Evolutionary conservation across 2,797 vertebrate genomes (phyloP), one percentile per base, ranked within the genome.

Genomic region (Tachyglossus aculeatus): DNA sequence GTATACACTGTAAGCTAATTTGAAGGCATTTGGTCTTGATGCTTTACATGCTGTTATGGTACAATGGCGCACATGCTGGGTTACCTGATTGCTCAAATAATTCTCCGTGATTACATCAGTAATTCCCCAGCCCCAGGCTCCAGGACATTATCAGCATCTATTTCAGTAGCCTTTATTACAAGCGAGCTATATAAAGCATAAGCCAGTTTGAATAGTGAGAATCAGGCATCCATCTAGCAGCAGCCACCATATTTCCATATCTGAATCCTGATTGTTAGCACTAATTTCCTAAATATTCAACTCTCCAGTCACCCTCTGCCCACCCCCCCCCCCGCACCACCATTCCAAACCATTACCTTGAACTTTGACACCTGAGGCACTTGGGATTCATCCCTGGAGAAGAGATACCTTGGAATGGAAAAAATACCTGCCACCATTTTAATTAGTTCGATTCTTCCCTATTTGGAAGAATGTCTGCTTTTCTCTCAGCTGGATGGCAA

Each of bases 21-120:
- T 58, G 18, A 50, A 22, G 47, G 24, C 13, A 67, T 77, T 47
- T 9, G 11, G 18, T 18, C 59, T 68, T 69, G 54, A 52, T 63
- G 18, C 27, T 27, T 66, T 66, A 33, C 34, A 33, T 61, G 53
- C 10, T 71, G 11, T 58, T 69, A 44, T 32, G 3, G 40, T 59
- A 61, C 36, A 65, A 51, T 64, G 36, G 39, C 55, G 27, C 19
- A 47, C 34, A 75, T 36, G 5, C 32, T 62, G 8, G 1, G 36
- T 77, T 71, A 48, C 34, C 53, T 52, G 38, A 59, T 59, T 63
- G 22, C 22, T 71, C 13, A 71, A 48, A 47, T 66, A 58, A 62
- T 62, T 71, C 29, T 63, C 40, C 55, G 11, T 59, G 21, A 63
- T 80, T 59, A 18, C 3, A 59, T 34, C n/a, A 67, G 31, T 29